Conservation (phyloP, 1,140 invertebrate species). For the Drosophila watanabei region DNA sequence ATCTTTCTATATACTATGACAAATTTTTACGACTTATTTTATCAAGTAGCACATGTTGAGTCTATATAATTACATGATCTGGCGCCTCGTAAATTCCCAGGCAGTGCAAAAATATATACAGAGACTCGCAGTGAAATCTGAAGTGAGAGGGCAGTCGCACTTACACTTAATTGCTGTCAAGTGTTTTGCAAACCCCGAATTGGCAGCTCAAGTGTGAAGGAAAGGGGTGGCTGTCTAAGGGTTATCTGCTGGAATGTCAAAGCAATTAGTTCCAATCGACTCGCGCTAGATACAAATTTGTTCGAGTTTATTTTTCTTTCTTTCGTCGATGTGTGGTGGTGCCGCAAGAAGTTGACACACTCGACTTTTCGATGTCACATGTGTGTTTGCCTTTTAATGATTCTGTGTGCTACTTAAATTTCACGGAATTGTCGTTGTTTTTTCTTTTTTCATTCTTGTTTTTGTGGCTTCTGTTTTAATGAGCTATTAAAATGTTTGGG, state of each 20-base stretch:
- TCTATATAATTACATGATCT: slow-evolving; percentile 21
- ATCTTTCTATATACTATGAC: neutral
- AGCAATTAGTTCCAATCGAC: slow-evolving; percentile 73
- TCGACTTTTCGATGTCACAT: slow-evolving; percentile 61
- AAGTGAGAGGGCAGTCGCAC: slow-evolving; percentile 14
- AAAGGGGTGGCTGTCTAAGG: slow-evolving; percentile 3
- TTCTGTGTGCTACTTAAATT: slow-evolving; percentile 66
- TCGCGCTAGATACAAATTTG: slow-evolving; percentile 46
- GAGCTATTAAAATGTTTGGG: slow-evolving; percentile 69
- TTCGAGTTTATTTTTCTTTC: neutral
- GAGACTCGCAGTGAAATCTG: slow-evolving; percentile 10
- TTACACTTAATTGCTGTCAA: slow-evolving; percentile 42
- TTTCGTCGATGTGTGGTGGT: neutral
- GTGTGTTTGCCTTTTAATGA: slow-evolving; percentile 63
- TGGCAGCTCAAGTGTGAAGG: slow-evolving; percentile 24
- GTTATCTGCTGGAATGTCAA: slow-evolving; percentile 54
- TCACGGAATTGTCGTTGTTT: slow-evolving; percentile 41
- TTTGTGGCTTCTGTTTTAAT: slow-evolving; percentile 48
- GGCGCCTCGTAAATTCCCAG: slow-evolving; percentile 41
- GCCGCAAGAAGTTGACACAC: slow-evolving; percentile 30
- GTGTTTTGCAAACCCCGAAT: slow-evolving; percentile 43
- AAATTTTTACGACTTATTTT: too few species aligned
- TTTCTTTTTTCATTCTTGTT: neutral
- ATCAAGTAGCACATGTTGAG: slow-evolving; percentile 1
- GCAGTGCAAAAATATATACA: slow-evolving; percentile 32